Base-by-base conservation (phyloP, 37 sponge, comb jelly and placozoan species). In the Eunapius fragilis region DNA sequence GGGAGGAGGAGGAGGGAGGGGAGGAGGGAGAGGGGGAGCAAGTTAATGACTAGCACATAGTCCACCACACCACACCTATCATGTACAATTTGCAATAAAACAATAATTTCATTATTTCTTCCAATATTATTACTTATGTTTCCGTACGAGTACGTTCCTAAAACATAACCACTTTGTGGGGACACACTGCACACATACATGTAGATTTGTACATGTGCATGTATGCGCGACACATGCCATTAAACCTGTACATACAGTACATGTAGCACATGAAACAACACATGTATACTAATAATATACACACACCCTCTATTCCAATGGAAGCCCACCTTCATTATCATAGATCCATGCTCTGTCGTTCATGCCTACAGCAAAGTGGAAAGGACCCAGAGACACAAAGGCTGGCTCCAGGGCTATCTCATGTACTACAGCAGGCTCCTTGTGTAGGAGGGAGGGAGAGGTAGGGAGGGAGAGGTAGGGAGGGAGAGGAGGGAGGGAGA, bases 261-360 rank as follows among this genome's bases (percentile, higher is more conserved):
- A 32, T 28, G 23, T 11, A 70, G 10, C 25, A 69, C 25, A 72
- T 31, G 31, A 23, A 69, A 37, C 0, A 0, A 75, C 32, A 12
- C 2, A 31, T 33, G 2, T 36, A 48, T 32, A 72, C 6, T 32
- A 70, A 37, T 31, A 70, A 82, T 14, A 72, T 32, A 34, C 73
- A 28, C 45, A 72, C 83, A 34, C 71, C 17, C 45, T 9, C 37
- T 26, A 71, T 19, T 25, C 27, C 13, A 2, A 47, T 69, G 67
- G 7, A n/a, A 0, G 49, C 32, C 2, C 25, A 32, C 89, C 76
- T 47, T 84, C 77, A 25, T 95, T 49, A 24, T 87, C 82, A 88
- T 92, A 95, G 58, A 96, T 87, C 99, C 99, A 98, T 19, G 76
- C 93, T 70, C 97, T 80, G 80, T 98, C 95, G 77, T 98, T 98